Conservation (phyloP, 2,113 vertebrate species). For the Otus sunia region DNA sequence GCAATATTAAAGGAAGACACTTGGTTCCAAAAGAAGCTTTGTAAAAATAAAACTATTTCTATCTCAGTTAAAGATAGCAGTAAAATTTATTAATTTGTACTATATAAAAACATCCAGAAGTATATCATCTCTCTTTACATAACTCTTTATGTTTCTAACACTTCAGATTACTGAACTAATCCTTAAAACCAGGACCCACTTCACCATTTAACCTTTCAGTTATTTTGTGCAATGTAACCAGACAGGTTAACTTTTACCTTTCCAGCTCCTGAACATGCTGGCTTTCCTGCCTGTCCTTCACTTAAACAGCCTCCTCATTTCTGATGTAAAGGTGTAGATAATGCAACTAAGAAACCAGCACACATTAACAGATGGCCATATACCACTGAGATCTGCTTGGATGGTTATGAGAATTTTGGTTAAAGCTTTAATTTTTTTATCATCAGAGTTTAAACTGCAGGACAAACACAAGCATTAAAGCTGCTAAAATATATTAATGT, state of each 20-base stretch:
- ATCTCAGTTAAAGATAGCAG: background rate
- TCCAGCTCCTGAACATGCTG: background rate
- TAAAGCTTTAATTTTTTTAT: background rate
- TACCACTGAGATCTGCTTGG: background rate
- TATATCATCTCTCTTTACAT: background rate
- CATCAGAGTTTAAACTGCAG: background rate
- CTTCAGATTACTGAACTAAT: background rate
- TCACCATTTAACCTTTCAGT: background rate
- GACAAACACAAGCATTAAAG: background rate
- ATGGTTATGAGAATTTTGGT: background rate
- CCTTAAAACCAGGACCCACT: background rate
- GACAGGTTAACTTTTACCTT: background rate
- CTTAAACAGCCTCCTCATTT: background rate
- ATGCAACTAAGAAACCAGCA: background rate
- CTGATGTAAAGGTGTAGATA: background rate
- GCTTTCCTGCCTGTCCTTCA: background rate
- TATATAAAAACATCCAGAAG: background rate
- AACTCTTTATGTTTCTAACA: background rate
- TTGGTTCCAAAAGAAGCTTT: background rate
- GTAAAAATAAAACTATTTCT: background rate
- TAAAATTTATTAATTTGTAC: background rate
- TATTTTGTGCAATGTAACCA: background rate
- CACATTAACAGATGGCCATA: background rate
- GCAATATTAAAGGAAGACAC: background rate
- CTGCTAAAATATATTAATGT: background rate